Percentiles rank a stretch among this genome's conserved stretches.
Conservation (phyloP, 2,888 invertebrate species). For the Eilema depressum region DNA sequence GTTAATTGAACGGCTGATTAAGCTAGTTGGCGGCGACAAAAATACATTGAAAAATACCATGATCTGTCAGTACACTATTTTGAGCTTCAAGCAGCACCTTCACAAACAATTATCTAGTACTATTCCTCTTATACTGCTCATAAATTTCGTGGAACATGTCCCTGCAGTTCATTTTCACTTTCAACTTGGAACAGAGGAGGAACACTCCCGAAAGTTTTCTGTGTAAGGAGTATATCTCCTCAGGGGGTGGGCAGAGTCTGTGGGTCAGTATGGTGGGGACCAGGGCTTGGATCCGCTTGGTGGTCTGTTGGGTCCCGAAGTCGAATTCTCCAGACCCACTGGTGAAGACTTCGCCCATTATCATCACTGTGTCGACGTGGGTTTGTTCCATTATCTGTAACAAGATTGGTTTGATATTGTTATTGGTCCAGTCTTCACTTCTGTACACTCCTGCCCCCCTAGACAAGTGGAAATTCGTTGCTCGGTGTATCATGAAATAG, state of each 20-base stretch:
- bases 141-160: conserved; percentile 94
- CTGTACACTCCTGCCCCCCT: no score
- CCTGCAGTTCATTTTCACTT: conserved; percentile 93
- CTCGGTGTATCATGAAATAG: no score
- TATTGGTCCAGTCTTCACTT: no score
- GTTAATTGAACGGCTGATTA: no score
- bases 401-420: not conserved
- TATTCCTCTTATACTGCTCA: conserved; percentile 85
- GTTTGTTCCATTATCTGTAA: conserved; percentile 94
- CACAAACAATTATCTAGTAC: conserved; percentile 11
- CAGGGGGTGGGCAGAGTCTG: conserved; percentile 98
- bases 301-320: conserved; percentile 94
- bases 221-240: conserved; percentile 99
- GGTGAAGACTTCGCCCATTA: conserved; percentile 97
- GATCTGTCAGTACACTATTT: no score
- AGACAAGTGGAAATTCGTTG: no score
- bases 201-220: conserved; percentile 98
- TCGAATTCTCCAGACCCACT: conserved; percentile 92
- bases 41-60: no score
- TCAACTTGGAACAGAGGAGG: conserved; percentile 95
- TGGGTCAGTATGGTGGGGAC: conserved; percentile 98
- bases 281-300: conserved; percentile 92
- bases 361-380: conserved; percentile 98
- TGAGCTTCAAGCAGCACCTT: no score
- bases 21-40: no score